Base-by-base conservation (phyloP, 2,113 vertebrate species). In the Seriola rivoliana region DNA sequence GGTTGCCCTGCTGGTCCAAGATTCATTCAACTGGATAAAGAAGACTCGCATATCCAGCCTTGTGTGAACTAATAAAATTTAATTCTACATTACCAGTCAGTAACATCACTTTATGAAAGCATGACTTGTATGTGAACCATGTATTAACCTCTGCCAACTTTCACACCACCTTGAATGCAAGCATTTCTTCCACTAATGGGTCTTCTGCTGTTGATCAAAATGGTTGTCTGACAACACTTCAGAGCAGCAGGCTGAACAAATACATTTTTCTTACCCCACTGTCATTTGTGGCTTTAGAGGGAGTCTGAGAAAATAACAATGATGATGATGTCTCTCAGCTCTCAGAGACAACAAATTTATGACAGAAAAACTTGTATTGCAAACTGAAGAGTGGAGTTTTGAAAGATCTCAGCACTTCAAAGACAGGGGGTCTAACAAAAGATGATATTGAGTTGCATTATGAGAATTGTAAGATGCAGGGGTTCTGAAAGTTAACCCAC, bases 221-320 rank as follows among this genome's bases (percentile, higher is more conserved):
- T 71, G 23, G 48, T 19, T 57, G 48, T 71, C 54, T 46, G 59
- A 60, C 21, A 63, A 54, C 25, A 57, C 48, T 46, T 44, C 13
- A 48, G 60, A 73, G 44, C 48, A 58, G 25, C 36, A 54, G 10
- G 21, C 21, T 50, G 11, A 77, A 5, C 25, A 67, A 77, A 67
- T 67, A n/a, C 55, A 21, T 60, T 60, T 21, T 19, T 32, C 44
- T 29, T 38, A 62, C 21, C 32, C 29, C 13, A 16, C 34, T 36
- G 34, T 36, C 34, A 4, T 36, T 36, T 50, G 7, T 29, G 38
- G 38, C 34, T 44, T 70, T 58, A 59, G 38, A 29, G 5, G 38
- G 9, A 25, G 34, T 40, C 21, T 71, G 69, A 71, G 13, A 42
- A 57, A 57, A 71, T 23, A 55, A 55, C 13, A 12, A 21, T 55